A percentile compares a stretch with the other conserved stretches of the same genome.
These are phyloP conservation scores for Polypedilum pembai DNA, from an alignment of 1,140 invertebrate genomes.

Conservation along the genomic window DNA sequence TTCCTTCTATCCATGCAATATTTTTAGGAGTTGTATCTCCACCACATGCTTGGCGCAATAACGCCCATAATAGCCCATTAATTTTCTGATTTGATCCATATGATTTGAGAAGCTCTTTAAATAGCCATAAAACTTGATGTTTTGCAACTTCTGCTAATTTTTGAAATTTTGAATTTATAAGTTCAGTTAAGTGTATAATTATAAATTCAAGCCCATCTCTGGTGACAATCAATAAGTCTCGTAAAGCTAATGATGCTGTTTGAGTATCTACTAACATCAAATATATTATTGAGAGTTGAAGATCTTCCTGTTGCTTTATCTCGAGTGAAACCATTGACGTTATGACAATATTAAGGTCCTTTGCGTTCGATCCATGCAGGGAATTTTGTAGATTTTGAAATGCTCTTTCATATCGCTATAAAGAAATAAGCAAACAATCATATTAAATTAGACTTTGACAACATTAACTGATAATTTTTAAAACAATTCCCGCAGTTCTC, in stretches of 20 bases:
- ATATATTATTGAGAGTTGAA: conserved; percentile 82
- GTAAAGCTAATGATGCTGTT: conserved; percentile 76
- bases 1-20: conserved; percentile 78
- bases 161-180: conserved; percentile 83
- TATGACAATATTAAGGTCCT: conserved; percentile 85
- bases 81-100: conserved; percentile 62
- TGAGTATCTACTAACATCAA: conserved; percentile 81
- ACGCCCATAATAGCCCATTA: conserved; percentile 82
- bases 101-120: conserved; percentile 85
- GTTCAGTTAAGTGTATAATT: conserved; percentile 67
- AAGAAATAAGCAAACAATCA: conserved; percentile 43
- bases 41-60: conserved; percentile 89
- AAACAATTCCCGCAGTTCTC: neutral
- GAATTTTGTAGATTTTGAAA: conserved; percentile 67
- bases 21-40: conserved; percentile 87
- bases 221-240: conserved; percentile 81
- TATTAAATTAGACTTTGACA: neutral
- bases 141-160: conserved; percentile 73
- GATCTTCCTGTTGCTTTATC: conserved; percentile 75
- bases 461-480: neutral
- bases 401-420: conserved; percentile 82
- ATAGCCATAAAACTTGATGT: conserved; percentile 73
- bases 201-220: conserved; percentile 81
- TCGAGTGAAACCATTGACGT: conserved; percentile 83
- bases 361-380: conserved; percentile 76